phyloP scores from a whole-genome alignment of 1,140 invertebrate genomes.

The Drosophila kurseongensis region DNA sequence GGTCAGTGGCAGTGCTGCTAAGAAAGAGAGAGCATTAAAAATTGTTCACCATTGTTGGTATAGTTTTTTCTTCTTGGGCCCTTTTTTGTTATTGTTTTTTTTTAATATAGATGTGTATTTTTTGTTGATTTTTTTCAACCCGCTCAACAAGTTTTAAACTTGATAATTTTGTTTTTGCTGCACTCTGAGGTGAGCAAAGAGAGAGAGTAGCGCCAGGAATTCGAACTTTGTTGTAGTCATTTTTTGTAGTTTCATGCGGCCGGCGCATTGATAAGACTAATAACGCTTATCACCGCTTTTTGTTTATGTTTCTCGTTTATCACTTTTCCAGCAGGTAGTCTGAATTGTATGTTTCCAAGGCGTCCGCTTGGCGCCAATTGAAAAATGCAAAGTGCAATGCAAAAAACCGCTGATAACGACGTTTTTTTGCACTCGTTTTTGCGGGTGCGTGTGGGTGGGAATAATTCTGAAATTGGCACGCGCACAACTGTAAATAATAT shows the following conservation, averaged over 20 bases:
- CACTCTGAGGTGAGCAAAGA: conserved; percentile 8
- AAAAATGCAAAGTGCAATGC: conserved; percentile 22
- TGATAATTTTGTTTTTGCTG: conserved; percentile 63
- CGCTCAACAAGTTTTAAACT: conserved; percentile 71
- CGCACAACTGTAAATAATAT: conserved; percentile 54
- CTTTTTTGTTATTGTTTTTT: conserved; percentile 27
- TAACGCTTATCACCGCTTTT: conserved; percentile 63
- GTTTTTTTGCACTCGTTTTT: conserved; percentile 39
- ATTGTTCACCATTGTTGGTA: conserved; percentile 74
- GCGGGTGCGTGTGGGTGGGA: conserved; percentile 4
- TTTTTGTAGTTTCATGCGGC: conserved; percentile 31
- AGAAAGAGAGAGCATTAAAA: conserved; percentile 64
- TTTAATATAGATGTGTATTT: conserved; percentile 4
- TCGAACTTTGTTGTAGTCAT: conserved; percentile 14
- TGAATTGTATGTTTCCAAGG: conserved; percentile 24
- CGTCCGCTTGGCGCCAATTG: conserved; percentile 55
- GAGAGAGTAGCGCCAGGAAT: conserved; percentile 31
- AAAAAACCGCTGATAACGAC: conserved; percentile 53
- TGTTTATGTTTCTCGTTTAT: conserved; percentile 78
- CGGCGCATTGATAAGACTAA: conserved; percentile 67
- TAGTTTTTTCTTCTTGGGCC: conserved; percentile 59
- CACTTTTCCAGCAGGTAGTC: conserved; percentile 56
- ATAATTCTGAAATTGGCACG: conserved; percentile 34
- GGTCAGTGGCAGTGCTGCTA: conserved; percentile 68
- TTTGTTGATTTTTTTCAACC: conserved; percentile 45